Conservation (phyloP, 2,888 invertebrate genomes). For the Lasioglossum villosulum region DNA sequence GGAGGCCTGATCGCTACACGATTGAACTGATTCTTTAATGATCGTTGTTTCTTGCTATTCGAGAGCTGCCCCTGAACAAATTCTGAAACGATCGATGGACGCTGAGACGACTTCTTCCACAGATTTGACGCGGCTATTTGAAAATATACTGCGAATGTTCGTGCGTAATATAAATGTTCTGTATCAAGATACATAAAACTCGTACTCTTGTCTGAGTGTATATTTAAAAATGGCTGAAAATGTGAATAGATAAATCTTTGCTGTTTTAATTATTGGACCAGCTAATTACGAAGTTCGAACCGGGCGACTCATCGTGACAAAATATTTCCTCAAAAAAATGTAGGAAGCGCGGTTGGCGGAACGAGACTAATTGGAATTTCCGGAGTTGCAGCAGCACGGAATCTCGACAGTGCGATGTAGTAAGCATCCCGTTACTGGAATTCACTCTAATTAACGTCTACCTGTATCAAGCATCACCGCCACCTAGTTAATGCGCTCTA, state of each 20-base stretch:
- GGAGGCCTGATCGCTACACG: neutral
- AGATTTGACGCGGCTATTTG: neutral
- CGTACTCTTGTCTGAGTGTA: no score
- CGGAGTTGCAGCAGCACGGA: neutral
- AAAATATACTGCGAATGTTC: neutral
- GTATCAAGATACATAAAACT: neutral
- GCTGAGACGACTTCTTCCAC: neutral
- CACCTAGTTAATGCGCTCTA: conserved; percentile 32
- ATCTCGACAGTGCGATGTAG: conserved; percentile 11
- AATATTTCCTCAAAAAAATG: neutral
- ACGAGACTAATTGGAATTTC: conserved; percentile 13
- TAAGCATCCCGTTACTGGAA: conserved; percentile 10
- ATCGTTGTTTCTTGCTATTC: neutral
- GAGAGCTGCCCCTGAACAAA: neutral
- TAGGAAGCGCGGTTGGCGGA: neutral
- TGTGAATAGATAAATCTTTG: no score
- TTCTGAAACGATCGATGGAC: neutral
- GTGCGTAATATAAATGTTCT: neutral
- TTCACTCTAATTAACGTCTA: conserved; percentile 34
- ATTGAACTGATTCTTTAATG: neutral
- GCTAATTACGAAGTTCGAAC: neutral
- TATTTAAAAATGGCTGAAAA: no score
- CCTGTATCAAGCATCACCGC: conserved; percentile 29
- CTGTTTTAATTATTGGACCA: neutral
- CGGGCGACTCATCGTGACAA: neutral